Percentiles rank a stretch among this genome's conserved stretches.
phyloP scores from a whole-genome alignment of 2,113 vertebrate genomes.

The Odocoileus hemionus region DNA sequence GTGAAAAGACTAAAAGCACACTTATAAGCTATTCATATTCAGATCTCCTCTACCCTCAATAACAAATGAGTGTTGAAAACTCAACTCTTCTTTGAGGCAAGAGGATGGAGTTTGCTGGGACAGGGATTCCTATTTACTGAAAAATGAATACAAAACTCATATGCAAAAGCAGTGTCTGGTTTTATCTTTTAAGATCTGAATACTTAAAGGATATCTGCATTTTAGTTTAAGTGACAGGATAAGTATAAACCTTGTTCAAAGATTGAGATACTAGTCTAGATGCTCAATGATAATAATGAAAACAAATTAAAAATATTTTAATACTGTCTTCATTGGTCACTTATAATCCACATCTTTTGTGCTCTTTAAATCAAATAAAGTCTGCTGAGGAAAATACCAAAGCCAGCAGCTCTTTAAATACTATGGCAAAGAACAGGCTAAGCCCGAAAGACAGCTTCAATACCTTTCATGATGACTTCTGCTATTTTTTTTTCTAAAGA shows the following conservation, averaged over 20 bases:
- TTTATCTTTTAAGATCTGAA: conserved; percentile 29
- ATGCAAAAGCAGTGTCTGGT: background rate
- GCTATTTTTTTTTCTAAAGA: background rate
- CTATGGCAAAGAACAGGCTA: background rate
- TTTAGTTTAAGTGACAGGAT: background rate
- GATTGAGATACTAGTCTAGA: background rate
- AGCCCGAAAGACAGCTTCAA: background rate
- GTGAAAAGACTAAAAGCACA: background rate
- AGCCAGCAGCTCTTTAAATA: background rate
- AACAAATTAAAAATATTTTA: conserved; percentile 7
- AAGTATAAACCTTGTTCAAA: background rate
- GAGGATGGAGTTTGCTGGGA: background rate
- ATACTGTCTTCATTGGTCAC: background rate
- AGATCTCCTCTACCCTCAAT: background rate
- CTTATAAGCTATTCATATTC: conserved; percentile 17
- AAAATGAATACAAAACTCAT: conserved; percentile 47
- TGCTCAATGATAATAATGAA: background rate
- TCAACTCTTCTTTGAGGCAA: conserved; percentile 10
- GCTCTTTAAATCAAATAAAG: background rate
- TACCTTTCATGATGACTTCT: background rate
- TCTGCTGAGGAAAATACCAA: background rate
- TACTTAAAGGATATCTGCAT: background rate
- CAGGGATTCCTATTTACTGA: background rate
- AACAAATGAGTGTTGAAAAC: conserved; percentile 16
- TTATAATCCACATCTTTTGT: background rate